Percentiles rank a stretch among this genome's conserved stretches.
Conservation (phyloP, 2,888 invertebrate species). For the Lottia gigantea region DNA sequence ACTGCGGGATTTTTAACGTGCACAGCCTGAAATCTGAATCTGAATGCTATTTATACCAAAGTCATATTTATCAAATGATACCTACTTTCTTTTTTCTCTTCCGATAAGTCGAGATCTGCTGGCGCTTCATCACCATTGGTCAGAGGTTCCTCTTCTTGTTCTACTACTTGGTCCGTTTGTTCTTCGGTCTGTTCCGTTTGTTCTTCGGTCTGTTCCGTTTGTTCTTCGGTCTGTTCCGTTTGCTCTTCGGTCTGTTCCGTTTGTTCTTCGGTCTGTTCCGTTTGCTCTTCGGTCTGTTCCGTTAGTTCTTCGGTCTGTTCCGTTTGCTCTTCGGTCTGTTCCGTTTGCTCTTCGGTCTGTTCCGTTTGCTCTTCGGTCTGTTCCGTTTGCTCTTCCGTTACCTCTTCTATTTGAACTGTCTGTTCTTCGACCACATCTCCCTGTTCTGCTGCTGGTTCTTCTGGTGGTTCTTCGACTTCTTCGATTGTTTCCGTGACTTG, state of each 20-base stretch:
- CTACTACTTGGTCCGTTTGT: background rate
- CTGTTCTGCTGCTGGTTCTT: background rate
- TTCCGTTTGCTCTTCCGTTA: background rate
- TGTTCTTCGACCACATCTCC: background rate
- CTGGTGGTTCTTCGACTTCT: background rate
- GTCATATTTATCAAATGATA: no score
- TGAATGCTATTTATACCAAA: no score
- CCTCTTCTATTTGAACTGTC: background rate
- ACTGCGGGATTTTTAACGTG: no score
- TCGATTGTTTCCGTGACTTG: background rate
- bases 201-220: background rate
- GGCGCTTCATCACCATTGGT: slow-evolving; percentile 1
- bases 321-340: background rate
- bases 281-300: background rate
- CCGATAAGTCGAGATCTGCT: background rate
- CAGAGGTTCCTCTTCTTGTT: background rate
- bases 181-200: background rate
- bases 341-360: background rate
- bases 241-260: background rate
- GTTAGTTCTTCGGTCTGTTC: background rate
- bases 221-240: background rate
- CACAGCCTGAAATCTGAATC: no score
- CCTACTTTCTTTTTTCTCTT: slow-evolving; percentile 2
- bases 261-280: background rate
- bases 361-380: background rate